A percentile compares a stretch with the other conserved stretches of the same genome.
These are phyloP conservation scores for Asbolus verrucosus DNA, from an alignment of 1,140 invertebrate genomes.

Conservation along the genomic window DNA sequence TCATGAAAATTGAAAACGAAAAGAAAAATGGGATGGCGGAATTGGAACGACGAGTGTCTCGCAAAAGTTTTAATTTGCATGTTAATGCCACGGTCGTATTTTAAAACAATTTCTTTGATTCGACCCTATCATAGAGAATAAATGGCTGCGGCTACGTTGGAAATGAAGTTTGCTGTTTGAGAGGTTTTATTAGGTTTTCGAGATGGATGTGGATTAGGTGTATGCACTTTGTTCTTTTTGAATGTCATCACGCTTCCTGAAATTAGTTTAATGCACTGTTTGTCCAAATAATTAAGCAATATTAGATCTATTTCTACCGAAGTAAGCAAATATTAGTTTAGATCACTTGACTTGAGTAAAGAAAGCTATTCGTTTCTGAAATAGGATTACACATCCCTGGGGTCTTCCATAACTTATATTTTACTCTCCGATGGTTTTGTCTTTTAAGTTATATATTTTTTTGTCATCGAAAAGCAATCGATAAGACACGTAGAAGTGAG, in stretches of 20 bases:
- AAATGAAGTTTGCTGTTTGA: conserved; percentile 1
- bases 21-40: too few relatives aligned
- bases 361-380: conserved; percentile 36
- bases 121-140: conserved; percentile 2
- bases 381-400: conserved; percentile 21
- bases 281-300: conserved; percentile 13
- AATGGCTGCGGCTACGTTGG: not conserved
- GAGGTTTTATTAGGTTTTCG: conserved; percentile 26
- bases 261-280: conserved; percentile 23
- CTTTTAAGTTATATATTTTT: conserved; percentile 24
- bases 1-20: too few relatives aligned
- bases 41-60: too few relatives aligned
- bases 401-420: conserved; percentile 35
- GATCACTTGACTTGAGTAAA: conserved; percentile 34
- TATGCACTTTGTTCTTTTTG: too few relatives aligned
- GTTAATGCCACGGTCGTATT: not conserved
- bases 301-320: conserved; percentile 11
- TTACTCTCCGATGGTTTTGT: conserved; percentile 29
- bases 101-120: conserved; percentile 34
- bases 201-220: too few relatives aligned
- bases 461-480: conserved; percentile 15
- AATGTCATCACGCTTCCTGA: not conserved
- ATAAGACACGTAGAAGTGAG: conserved; percentile 23
- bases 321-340: conserved; percentile 31
- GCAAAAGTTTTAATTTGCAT: conserved; percentile 22